These are phyloP conservation scores for Halictus quadricinctus DNA, from an alignment of 2,888 invertebrate genomes.

Conservation along the genomic window DNA sequence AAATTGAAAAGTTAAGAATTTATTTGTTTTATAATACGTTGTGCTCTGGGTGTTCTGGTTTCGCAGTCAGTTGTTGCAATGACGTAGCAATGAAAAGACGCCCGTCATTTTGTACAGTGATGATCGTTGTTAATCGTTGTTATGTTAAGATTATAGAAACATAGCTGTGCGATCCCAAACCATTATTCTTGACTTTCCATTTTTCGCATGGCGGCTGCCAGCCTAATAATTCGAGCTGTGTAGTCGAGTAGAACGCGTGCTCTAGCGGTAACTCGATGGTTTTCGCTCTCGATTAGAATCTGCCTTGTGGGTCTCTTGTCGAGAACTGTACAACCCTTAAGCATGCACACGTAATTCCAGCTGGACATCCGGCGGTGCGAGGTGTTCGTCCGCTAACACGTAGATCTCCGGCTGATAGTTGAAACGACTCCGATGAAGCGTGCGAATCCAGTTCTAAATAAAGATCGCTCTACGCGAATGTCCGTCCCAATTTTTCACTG, in stretches of 20 bases:
- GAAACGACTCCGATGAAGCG: slow-evolving; percentile 22
- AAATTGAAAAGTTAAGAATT: no score
- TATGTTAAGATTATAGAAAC: not conserved
- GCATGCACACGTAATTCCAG: slow-evolving; percentile 56
- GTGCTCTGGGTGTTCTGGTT: no score
- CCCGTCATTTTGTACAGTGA: not conserved
- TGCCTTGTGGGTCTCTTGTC: slow-evolving; percentile 7
- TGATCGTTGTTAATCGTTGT: not conserved
- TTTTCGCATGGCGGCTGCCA: not conserved
- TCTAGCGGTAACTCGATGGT: slow-evolving; percentile 26
- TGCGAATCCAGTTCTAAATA: slow-evolving; percentile 36
- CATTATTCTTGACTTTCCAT: not conserved
- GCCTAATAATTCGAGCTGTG: not conserved
- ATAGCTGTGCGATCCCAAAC: not conserved
- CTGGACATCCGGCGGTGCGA: slow-evolving; percentile 32
- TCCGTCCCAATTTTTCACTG: slow-evolving; percentile 18
- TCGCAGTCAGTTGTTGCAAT: not conserved
- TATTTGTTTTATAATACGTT: no score
- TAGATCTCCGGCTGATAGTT: slow-evolving; percentile 49
- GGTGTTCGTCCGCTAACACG: slow-evolving; percentile 35
- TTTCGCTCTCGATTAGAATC: slow-evolving; percentile 51
- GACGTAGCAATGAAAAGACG: not conserved
- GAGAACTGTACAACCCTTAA: slow-evolving; percentile 27
- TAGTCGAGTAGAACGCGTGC: slow-evolving; percentile 17
- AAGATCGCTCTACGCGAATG: slow-evolving; percentile 21